A percentile compares a stretch with the other conserved stretches of the same genome.
Conservation (phyloP, 2,797 vertebrate species). For the Anomalospiza imberbis region DNA sequence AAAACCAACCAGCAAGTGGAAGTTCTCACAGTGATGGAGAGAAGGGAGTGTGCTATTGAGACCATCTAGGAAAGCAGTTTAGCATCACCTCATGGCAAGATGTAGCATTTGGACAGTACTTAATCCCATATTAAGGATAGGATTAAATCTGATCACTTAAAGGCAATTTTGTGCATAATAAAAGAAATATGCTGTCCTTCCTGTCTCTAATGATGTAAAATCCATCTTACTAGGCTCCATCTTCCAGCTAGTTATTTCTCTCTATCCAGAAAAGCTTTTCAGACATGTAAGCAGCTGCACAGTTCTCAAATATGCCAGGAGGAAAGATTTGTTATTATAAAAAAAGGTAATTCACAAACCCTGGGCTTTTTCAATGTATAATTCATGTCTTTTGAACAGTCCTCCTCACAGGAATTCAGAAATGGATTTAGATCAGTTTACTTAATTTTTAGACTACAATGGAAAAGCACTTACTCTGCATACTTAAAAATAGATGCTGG, state of each 20-base stretch:
- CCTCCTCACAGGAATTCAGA: constrained; percentile 36
- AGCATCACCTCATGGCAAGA: neutral
- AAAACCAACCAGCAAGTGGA: neutral
- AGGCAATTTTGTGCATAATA: neutral
- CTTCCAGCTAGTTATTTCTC: neutral
- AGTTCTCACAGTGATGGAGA: neutral
- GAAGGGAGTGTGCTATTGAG: neutral
- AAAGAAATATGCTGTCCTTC: neutral
- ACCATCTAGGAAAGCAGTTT: neutral
- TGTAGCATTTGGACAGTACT: neutral
- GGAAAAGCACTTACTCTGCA: constrained; percentile 27
- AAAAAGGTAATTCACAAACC: neutral
- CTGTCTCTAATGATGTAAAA: neutral
- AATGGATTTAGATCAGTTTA: constrained; percentile 45
- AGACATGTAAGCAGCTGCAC: neutral
- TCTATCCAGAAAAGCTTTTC: neutral
- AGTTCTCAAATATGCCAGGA: neutral
- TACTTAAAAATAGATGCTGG: constrained; percentile 53
- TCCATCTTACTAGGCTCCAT: neutral
- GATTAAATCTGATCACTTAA: neutral
- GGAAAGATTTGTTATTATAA: neutral
- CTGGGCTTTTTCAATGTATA: constrained; percentile 45
- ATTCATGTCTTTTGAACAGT: constrained; percentile 45
- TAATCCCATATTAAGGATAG: neutral
- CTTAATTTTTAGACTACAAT: constrained; percentile 50